These are phyloP conservation scores for Papilio elwesi DNA, from an alignment of 2,888 invertebrate species.

Conservation along the genomic window DNA sequence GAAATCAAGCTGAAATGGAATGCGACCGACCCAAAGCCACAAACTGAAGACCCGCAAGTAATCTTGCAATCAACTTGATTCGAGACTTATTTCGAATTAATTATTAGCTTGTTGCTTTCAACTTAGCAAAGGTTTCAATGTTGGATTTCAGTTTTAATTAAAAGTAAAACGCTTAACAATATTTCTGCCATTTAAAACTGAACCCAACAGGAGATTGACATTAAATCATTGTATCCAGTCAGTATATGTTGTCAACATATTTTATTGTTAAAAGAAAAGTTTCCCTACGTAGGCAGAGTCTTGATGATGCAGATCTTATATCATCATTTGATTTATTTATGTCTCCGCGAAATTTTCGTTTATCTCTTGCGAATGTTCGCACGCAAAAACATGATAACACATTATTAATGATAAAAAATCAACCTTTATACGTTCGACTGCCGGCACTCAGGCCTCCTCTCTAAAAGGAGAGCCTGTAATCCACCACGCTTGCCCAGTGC, in stretches of 20 bases:
- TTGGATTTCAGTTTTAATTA: not conserved
- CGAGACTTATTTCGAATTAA: not conserved
- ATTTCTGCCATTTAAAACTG: too few species aligned
- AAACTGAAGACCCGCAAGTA: conserved; percentile 8
- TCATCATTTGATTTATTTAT: conserved; percentile 13
- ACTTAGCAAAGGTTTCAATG: not conserved
- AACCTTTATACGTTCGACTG: too few species aligned
- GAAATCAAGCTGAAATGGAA: conserved; percentile 11
- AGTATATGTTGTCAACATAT: too few species aligned
- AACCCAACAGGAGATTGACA: too few species aligned
- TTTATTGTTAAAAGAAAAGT: conserved; percentile 5
- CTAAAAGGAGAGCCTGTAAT: too few species aligned
- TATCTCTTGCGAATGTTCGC: conserved; percentile 12
- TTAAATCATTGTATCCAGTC: too few species aligned
- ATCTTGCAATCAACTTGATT: not conserved
- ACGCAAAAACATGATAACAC: not conserved
- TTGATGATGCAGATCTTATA: conserved; percentile 5
- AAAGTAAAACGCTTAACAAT: too few species aligned
- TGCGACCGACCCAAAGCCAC: conserved; percentile 1
- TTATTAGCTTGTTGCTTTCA: not conserved
- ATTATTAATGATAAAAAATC: not conserved
- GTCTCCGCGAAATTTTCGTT: conserved; percentile 2
- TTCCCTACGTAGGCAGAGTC: not conserved
- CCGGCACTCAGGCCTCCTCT: too few species aligned
- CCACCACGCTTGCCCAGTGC: too few species aligned